Conservation (phyloP, 2,113 vertebrate species). For the Lophochroa leadbeateri region DNA sequence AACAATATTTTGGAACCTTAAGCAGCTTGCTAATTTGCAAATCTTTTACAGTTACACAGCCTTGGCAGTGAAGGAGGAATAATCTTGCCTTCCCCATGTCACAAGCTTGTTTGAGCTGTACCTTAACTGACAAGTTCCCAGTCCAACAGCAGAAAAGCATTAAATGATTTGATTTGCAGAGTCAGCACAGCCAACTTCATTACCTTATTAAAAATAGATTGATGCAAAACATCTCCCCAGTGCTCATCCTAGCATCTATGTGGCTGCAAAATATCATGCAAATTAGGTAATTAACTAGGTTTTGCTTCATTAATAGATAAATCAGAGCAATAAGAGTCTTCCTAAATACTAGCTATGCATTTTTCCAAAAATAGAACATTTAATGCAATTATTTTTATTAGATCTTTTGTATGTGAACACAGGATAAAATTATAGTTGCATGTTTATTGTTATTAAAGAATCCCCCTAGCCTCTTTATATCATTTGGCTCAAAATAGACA, state of each 20-base stretch:
- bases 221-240: constrained; percentile 15
- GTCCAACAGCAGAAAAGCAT: neutral
- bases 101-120: neutral
- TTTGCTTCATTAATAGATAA: constrained; percentile 65
- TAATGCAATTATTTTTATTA: constrained; percentile 54
- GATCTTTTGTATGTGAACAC: constrained; percentile 40
- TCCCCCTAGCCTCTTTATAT: constrained; percentile 1
- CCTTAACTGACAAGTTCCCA: neutral
- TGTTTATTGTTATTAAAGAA: constrained; percentile 41
- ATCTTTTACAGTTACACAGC: neutral
- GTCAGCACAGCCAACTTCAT: neutral
- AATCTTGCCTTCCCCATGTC: neutral
- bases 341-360: constrained; percentile 34
- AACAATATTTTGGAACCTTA: neutral
- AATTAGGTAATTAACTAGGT: constrained; percentile 59
- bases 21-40: neutral
- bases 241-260: neutral
- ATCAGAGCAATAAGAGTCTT: constrained; percentile 42
- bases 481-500: neutral
- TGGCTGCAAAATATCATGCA: constrained; percentile 51
- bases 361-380: constrained; percentile 38
- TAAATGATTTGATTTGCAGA: neutral
- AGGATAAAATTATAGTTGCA: constrained; percentile 14
- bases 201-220: neutral
- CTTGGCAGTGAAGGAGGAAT: neutral